Base-by-base conservation (phyloP, 2,888 invertebrate species). In the Protodeltote pygarga region DNA sequence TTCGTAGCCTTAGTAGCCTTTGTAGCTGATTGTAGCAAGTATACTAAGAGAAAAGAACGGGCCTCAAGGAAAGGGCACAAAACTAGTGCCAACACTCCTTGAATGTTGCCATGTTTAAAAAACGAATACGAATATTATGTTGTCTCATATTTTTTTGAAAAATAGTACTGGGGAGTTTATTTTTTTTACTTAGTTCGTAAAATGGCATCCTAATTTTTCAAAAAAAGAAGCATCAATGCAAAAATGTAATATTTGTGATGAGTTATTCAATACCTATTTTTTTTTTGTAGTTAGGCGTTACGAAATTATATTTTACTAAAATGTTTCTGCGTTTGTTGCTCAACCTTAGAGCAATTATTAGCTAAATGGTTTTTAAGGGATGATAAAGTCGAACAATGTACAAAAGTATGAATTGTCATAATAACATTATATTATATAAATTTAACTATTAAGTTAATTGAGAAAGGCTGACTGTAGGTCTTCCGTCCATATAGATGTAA, bases 31-130 rank as follows among this genome's bases (percentile, higher is more conserved):
- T 93, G 93, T 65, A 93, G 93, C 13, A 83, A 90, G 28, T 92
- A 93, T 32, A 85, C 84, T 9, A 93, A 92, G 49, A 86, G 85
- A n/a, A 92, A 93, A 59, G 91, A 93, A 17, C 89, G 90, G 46
- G 84, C 85, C 29, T 90, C 84, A 8, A 72, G 90, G 21, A 93
- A 89, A 51, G 92, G 92, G 5, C 91, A 92, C 57, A 92, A 92
- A 66, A 92, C 93, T 45, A 93, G 94, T 52, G 93, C 93, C 3
- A 95, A 94, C 69, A 94, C 94, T 58, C 94, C 94, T 35, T 94
- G 78, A 89, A 21, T 28, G 15, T 23, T 2, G 2, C 4, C 5
- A 24, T 9, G 19, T 19, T 10, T 5, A 23, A 28, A 5, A 27
- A 3, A 20, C 3, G 3, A 1, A 15, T 2, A 9, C 14, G n/a